Evolutionary conservation across 2,797 vertebrate genomes (phyloP), one percentile per base, ranked within the genome.

Genomic region (Leptatherina wallacei): DNA sequence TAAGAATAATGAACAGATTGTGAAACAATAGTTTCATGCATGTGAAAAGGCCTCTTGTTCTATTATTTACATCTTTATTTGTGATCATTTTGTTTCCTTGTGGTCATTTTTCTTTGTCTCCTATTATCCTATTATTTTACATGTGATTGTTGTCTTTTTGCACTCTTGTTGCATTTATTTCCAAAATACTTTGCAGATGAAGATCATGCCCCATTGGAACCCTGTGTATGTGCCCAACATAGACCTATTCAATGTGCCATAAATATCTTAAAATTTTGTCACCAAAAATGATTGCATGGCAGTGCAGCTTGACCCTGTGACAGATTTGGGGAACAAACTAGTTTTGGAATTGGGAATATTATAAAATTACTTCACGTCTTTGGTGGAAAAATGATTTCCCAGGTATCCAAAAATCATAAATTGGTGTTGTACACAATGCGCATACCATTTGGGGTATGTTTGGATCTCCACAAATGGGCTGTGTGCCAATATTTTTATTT

Each of bases 341-440:
- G 9, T 65, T 38, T 60, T 3, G 27, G 49, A 52, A 52, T 64
- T 61, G 40, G 33, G 44, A 47, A 12, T 33, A 32, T 52, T 56
- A 29, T 40, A 6, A 61, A 63, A 66, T 2, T 6, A 30, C 33
- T 57, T 49, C 14, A 32, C 18, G 7, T 30, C 16, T 35, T 38
- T 20, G 13, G 22, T 42, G 22, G 49, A 40, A 47, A 6, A 65
- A 75, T 61, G 13, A 63, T 68, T 61, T 59, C 13, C 60, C 14
- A n/a, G 30, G 3, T 40, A 3, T 5, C 6, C 18, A 61, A 18
- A 4, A 49, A 42, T 32, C 35, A 35, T 57, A 51, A 61, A 67
- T 7, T 3, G 5, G 2, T 60, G 68, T 61, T 32, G 2, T 10
- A 27, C 24, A 54, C 22, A 24, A 13, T 9, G 22, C 18, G 13